Conservation (phyloP, 2,888 invertebrate species). For the Drosophila nigritarsus region DNA sequence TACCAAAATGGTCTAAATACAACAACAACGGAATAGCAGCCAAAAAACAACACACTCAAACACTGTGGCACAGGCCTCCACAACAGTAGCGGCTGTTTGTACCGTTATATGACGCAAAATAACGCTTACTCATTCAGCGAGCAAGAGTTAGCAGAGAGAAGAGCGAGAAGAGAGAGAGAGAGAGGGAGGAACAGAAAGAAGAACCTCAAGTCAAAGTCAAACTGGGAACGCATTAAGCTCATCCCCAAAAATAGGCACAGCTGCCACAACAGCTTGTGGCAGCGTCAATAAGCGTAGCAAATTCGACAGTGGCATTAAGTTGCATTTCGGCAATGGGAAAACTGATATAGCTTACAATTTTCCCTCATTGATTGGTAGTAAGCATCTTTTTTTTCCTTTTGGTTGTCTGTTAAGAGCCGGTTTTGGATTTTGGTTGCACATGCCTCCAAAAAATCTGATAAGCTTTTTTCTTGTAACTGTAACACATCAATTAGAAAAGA, state of each 20-base stretch:
- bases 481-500: conserved; percentile 68
- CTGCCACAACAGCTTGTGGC: conserved; percentile 32
- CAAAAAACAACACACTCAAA: conserved; percentile 44
- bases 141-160: conserved; percentile 14
- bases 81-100: conserved; percentile 73
- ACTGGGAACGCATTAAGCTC: conserved; percentile 28
- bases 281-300: conserved; percentile 65
- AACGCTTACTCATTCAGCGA: conserved; percentile 79
- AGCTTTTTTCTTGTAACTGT: conserved; percentile 31
- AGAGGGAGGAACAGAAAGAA: conserved; percentile 17
- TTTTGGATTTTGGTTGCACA: conserved; percentile 16
- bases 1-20: conserved; percentile 79
- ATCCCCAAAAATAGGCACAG: conserved; percentile 53
- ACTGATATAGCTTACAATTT: conserved; percentile 29
- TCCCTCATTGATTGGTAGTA: conserved; percentile 53
- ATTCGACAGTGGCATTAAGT: conserved; percentile 67
- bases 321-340: conserved; percentile 54
- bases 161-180: neutral
- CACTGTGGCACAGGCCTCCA: conserved; percentile 32
- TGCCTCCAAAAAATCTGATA: conserved; percentile 6
- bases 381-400: conserved; percentile 4
- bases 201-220: conserved; percentile 35
- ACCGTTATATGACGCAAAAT: conserved; percentile 82
- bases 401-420: conserved; percentile 2
- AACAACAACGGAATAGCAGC: conserved; percentile 65